A percentile compares a stretch with the other conserved stretches of the same genome.
phyloP scores from a whole-genome alignment of 2,797 vertebrate genomes.

The Sebastes cheni region DNA sequence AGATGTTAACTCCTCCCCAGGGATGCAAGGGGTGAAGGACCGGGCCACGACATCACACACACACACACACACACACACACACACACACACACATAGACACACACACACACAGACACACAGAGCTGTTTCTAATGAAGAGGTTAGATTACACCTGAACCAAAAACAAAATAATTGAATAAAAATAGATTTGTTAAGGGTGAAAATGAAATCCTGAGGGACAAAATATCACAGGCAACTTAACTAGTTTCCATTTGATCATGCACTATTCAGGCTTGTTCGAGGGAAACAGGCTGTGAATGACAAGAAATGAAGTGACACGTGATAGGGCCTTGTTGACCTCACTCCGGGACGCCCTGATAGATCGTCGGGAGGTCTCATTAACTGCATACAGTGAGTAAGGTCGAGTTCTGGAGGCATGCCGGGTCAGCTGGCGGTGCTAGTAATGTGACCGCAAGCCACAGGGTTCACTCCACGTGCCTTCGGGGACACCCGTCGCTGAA shows the following conservation, averaged over 20 bases:
- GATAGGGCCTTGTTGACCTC: slow-evolving; percentile 17
- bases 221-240: not conserved
- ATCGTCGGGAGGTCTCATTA: slow-evolving; percentile 42
- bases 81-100: slow-evolving; percentile 18
- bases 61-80: slow-evolving; percentile 11
- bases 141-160: not conserved
- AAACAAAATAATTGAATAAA: not conserved
- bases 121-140: not conserved
- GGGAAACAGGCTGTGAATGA: not conserved
- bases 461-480: slow-evolving; percentile 36
- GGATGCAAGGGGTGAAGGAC: slow-evolving; percentile 58
- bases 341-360: not conserved
- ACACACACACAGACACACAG: not conserved
- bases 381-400: slow-evolving; percentile 11
- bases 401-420: slow-evolving; percentile 22
- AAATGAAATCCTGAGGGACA: not conserved
- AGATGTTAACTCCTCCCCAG: slow-evolving; percentile 75
- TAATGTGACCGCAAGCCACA: slow-evolving; percentile 46
- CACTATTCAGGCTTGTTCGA: not conserved
- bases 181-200: not conserved
- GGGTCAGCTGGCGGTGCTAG: slow-evolving; percentile 40
- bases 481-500: slow-evolving; percentile 17
- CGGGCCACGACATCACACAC: slow-evolving; percentile 35
- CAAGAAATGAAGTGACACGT: not conserved
- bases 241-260: not conserved